Conservation (phyloP, 35 echinoderm and acorn worm species). For the Amphiura filiformis region DNA sequence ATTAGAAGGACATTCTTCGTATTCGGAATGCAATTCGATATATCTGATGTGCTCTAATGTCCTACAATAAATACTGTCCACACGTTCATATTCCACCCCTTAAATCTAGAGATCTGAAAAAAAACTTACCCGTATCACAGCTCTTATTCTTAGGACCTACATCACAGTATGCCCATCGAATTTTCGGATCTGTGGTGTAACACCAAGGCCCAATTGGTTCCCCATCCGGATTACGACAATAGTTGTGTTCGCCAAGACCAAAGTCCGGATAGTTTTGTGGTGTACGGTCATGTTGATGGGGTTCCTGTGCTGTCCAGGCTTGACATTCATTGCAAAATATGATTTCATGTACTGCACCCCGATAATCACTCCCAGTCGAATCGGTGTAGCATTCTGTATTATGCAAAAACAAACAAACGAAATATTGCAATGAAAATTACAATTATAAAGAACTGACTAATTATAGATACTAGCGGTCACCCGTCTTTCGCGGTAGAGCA, state of each 20-base stretch:
- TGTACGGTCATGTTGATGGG: constrained; percentile 44
- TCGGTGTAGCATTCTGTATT: constrained; percentile 57
- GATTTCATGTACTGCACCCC: constrained; percentile 57
- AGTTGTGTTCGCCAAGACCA: constrained; percentile 81
- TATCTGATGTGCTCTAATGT: too few species aligned
- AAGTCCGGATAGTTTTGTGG: constrained; percentile 42
- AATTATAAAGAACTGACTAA: too few species aligned
- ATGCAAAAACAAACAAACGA: too few species aligned
- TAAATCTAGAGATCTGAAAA: too few species aligned
- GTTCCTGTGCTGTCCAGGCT: constrained; percentile 50
- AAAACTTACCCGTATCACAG: background rate
- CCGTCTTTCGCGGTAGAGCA: too few species aligned
- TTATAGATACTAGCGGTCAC: too few species aligned
- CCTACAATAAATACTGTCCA: too few species aligned
- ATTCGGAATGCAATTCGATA: too few species aligned
- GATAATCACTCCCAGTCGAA: constrained; percentile 53
- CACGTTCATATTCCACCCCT: too few species aligned
- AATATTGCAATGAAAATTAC: too few species aligned
- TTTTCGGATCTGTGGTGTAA: constrained; percentile 51
- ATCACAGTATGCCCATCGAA: constrained; percentile 65
- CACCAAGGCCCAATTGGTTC: constrained; percentile 48
- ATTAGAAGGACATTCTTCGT: too few species aligned
- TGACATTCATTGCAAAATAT: constrained; percentile 50
- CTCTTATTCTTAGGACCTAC: background rate
- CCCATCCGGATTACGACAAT: constrained; percentile 72